Base-by-base conservation (phyloP, 2,888 invertebrate species). In the Pristionchus mayeri region DNA sequence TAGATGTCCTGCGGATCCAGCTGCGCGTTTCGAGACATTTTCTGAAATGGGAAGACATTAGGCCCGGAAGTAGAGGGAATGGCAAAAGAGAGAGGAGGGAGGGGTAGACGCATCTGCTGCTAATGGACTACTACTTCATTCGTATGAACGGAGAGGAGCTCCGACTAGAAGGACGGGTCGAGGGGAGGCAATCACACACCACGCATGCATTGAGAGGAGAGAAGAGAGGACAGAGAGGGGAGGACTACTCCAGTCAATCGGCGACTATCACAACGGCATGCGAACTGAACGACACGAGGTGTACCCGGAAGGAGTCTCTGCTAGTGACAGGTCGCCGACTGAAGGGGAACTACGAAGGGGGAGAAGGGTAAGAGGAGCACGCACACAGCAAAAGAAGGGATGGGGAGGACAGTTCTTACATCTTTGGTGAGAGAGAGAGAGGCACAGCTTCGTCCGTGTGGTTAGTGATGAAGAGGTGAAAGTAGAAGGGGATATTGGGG, bases 41-140 rank as follows among this genome's bases (percentile, higher is more conserved):
- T 82, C 81, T 82, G 81, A 2, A 82, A 82, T 82, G 60, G 57
- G 52, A 80, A 54, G 21, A 57, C 80, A 57, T 57, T 54, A 80
- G 80, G 24, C 52, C 13, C 21, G 24, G 78, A 52, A 21, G n/a
- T n/a, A n/a, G 18, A 50, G n/a, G n/a, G 44, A 27, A 48, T 57
- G 57, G 24, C 6, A n/a, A 44, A 24, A 30, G 50, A 52, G 24
- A 30, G 21, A 50, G 48, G 50, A 24, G 50, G 50, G 71, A 52
- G 76, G 50, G 63, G 71, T 4, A 44, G 63, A 63, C 7, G 34
- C 63, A 18, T 27, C 63, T 60, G 57, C 57, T 60, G 30, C 63
- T 63, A 63, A 63, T 63, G 63, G 63, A 63, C 63, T 63, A 63
- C 30, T 34, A 63, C 3, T 21, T 37, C 67, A 24, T 34, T 71